Base-by-base conservation (phyloP, 2,113 vertebrate genomes). In the Poicephalus meyeri region DNA sequence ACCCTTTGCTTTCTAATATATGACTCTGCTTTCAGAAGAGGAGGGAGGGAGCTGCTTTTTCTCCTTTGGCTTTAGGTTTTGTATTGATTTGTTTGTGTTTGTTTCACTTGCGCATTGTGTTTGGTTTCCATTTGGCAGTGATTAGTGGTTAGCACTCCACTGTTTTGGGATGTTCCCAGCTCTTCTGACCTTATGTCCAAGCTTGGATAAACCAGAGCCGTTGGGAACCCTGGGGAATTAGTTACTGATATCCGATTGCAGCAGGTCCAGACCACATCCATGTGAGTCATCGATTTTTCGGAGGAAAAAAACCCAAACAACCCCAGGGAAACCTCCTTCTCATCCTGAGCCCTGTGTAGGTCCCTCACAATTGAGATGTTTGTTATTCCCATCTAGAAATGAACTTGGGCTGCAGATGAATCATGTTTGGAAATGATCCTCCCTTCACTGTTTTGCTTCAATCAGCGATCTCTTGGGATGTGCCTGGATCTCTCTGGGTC, bases 71-170 rank as follows among this genome's bases (percentile, higher is more conserved):
- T 93, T 80, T 81, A 69, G 65, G 47, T 81, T 71, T 71, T 74
- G 18, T 94, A 89, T 96, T 12, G 95, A 94, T 95, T 76, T 78
- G 88, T 93, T 93, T 95, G 88, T 80, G 17, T 93, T 96, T 82
- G 73, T 94, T 94, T 88, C 2, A 0, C 70, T 90, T 46, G 49
- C 1, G 0, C 9, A 2, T 64, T 44, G 39, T 68, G 70, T 79
- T 86, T 76, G 65, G 56, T 68, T 92, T 86, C 79, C 61, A n/a
- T 66, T 83, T 17, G 1, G 52, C 69, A 31, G 72, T 4, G 2
- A 77, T 44, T 53, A 86, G 92, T 0, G 28, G 68, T 58, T 69
- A 78, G 61, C 2, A 4, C 42, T 76, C 66, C 29, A 24, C 41
- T 56, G 56, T 86, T 96, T 92, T 78, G 90, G 86, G 93, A 65